A percentile compares a stretch with the other conserved stretches of the same genome.
These are phyloP conservation scores for Neosilurus hyrtlii DNA, from an alignment of 2,797 vertebrate genomes.

Conservation along the genomic window DNA sequence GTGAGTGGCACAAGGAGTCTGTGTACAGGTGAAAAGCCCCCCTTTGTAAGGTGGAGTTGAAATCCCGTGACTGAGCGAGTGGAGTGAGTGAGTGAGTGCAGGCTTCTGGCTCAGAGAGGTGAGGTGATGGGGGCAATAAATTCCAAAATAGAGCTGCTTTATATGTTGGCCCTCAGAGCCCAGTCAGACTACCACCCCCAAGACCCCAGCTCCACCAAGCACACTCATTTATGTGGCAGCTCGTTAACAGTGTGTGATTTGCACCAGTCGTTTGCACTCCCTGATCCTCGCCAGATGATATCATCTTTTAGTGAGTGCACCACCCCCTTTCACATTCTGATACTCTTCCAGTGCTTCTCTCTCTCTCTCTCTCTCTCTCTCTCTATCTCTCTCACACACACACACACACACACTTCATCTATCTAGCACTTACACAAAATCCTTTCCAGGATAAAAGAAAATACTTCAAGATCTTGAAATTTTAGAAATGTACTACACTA, in stretches of 20 bases:
- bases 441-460: slow-evolving; percentile 1
- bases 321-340: slow-evolving; percentile 18
- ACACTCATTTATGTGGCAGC: slow-evolving; percentile 75
- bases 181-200: slow-evolving; percentile 12
- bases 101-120: slow-evolving; percentile 40
- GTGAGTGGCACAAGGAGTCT: slow-evolving; percentile 3
- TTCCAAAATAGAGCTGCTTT: slow-evolving; percentile 62
- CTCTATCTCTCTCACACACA: too few species aligned
- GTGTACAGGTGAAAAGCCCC: slow-evolving; percentile 1
- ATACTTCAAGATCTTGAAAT: neutral
- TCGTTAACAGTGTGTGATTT: slow-evolving; percentile 76
- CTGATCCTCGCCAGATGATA: slow-evolving; percentile 75
- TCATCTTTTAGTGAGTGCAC: slow-evolving; percentile 67
- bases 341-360: neutral
- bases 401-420: neutral
- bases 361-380: neutral
- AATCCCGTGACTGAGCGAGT: neutral
- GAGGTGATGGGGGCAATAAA: slow-evolving; percentile 63
- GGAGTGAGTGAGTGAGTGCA: slow-evolving; percentile 18
- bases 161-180: slow-evolving; percentile 57
- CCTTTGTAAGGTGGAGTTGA: neutral
- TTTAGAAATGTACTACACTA: neutral
- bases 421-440: neutral
- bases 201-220: slow-evolving; percentile 51
- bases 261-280: slow-evolving; percentile 72